These are phyloP conservation scores for Mellilla xanthometata DNA, from an alignment of 2,888 invertebrate species.

Conservation along the genomic window DNA sequence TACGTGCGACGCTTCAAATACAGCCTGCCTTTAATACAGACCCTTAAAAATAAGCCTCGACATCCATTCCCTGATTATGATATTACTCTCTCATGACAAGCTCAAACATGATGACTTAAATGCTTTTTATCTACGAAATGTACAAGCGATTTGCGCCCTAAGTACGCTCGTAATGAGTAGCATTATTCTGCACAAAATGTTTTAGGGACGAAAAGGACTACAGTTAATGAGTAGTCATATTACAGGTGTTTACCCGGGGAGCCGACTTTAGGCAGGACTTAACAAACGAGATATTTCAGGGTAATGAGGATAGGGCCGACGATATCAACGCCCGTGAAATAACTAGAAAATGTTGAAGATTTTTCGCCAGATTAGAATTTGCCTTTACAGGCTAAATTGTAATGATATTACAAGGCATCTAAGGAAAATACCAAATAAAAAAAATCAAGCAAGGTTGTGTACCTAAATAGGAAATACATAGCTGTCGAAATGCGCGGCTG, in stretches of 20 bases:
- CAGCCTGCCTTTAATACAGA: conserved; percentile 9
- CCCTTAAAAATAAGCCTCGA: conserved; percentile 20
- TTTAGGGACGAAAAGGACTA: conserved; percentile 52
- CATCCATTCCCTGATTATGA: conserved; percentile 22
- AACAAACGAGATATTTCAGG: conserved; percentile 20
- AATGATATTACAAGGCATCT: not conserved
- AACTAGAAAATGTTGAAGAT: not conserved
- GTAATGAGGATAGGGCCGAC: conserved; percentile 1
- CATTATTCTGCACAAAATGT: conserved; percentile 51
- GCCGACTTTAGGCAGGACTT: conserved; percentile 44
- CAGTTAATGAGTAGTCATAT: conserved; percentile 54
- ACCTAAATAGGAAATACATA: no score
- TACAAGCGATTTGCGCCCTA: conserved; percentile 50
- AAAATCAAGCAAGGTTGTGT: no score
- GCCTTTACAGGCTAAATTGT: not conserved
- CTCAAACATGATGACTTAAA: conserved; percentile 21
- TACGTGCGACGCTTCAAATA: conserved; percentile 12
- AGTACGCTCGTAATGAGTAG: conserved; percentile 46
- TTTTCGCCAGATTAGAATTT: not conserved
- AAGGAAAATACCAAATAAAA: no score
- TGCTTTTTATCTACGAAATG: conserved; percentile 35
- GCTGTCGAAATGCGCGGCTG: no score
- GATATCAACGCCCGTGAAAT: conserved; percentile 3
- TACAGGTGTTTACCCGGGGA: conserved; percentile 51
- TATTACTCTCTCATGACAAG: conserved; percentile 22